These are phyloP conservation scores for Dendrolimus punctatus DNA, from an alignment of 1,140 invertebrate species.

Conservation along the genomic window DNA sequence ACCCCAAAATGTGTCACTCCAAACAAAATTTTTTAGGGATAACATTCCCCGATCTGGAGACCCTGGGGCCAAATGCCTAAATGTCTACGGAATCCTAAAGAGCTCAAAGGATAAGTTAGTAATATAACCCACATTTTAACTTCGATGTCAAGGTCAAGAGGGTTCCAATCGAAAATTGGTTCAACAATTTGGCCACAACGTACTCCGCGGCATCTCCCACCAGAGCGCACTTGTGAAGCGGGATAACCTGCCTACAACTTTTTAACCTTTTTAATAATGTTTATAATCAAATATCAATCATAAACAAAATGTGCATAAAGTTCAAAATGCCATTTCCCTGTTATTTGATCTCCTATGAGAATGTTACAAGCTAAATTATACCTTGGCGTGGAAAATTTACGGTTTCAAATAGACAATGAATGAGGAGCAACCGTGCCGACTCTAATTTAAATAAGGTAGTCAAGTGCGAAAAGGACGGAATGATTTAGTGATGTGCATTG, in stretches of 20 bases:
- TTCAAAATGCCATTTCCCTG: conserved; percentile 24
- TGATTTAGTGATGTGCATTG: conserved; percentile 28
- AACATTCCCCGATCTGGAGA: not conserved
- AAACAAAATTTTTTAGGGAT: conserved; percentile 15
- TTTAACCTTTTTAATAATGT: conserved; percentile 27
- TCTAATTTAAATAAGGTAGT: conserved; percentile 70
- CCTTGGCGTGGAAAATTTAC: no score
- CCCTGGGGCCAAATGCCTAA: no score
- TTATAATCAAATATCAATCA: conserved; percentile 16
- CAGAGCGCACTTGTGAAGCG: conserved; percentile 30
- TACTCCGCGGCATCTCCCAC: conserved; percentile 45
- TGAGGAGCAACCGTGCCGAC: conserved; percentile 31
- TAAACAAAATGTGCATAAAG: conserved; percentile 22
- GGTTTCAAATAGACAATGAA: no score
- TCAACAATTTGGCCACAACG: conserved; percentile 50
- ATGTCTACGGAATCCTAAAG: no score
- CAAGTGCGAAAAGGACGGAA: conserved; percentile 36
- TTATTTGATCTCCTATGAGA: conserved; percentile 1
- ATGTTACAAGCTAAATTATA: no score
- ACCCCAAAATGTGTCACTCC: no score
- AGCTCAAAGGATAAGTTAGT: no score
- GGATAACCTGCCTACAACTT: conserved; percentile 44
- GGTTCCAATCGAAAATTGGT: conserved; percentile 25
- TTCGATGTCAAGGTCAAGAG: conserved; percentile 17
- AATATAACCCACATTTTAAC: no score